Base-by-base conservation (phyloP, 2,113 vertebrate genomes). In the Microtus oregoni region DNA sequence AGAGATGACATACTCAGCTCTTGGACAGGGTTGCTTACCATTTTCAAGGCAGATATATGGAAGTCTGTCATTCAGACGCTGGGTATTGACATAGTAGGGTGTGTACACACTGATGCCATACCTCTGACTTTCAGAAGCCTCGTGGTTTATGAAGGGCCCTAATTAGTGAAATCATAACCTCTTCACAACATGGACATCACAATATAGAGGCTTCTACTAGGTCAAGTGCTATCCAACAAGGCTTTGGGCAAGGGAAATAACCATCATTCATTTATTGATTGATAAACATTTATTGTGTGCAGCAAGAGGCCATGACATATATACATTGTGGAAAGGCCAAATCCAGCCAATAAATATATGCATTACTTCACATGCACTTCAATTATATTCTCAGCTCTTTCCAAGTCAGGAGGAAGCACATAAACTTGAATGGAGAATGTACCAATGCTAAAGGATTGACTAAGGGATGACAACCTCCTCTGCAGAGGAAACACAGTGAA, bases 1-100 rank as follows among this genome's bases (percentile, higher is more conserved):
- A 91, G 44, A 67, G 77, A 92, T 77, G 68, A 95, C 78, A 68
- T 55, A 67, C 58, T 92, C 72, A 63, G 17, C 11, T 87, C 32
- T 67, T 95, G 19, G 20, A 44, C 65, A 94, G 83, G 79, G 26
- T 61, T 95, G 58, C 14, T 2, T 35, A 15, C 41, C 67, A 55
- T 81, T 81, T 89, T 75, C 65, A 92, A 35, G 50, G 38, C 79
- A 92, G 50, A 24, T 63, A 41, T 44, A 2, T 15, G 9, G 4
- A 52, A 79, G 28, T 28, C 47, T 72, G n/a, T 44, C 65, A 19
- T 63, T 47, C 19, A 50, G 24, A 63, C 15, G 32, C 30, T 75
- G 13, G 30, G 32, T 32, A 85, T 38, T 92, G 85, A 85, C 65
- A 13, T 32, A 76, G 87, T 72, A 83, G 65, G 73, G 24, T 17